Evolutionary conservation across 1,140 invertebrate genomes (phyloP).

Genomic region (Coelopa frigida): DNA sequence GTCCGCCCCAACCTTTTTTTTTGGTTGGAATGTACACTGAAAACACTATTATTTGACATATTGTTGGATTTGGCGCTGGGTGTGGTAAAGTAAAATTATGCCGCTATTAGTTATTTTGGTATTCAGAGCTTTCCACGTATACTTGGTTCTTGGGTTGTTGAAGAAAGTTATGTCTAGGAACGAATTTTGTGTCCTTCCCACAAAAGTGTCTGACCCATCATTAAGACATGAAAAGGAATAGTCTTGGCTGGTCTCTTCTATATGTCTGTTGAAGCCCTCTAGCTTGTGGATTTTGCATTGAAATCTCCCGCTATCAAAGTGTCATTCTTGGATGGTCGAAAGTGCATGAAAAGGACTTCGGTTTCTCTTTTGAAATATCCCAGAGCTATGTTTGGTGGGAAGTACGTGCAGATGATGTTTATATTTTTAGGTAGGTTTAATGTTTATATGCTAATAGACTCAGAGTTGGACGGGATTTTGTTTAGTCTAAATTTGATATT

Average conservation of each 20-base stretch:
- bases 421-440: not conserved
- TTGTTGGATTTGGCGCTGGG: too few relatives aligned
- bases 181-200: not conserved
- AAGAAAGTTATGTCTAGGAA: not conserved
- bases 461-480: not conserved
- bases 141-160: too few relatives aligned
- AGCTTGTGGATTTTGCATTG: not conserved
- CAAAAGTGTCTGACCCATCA: not conserved
- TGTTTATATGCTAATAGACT: not conserved
- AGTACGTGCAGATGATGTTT: not conserved
- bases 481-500: not conserved
- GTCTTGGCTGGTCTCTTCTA: not conserved
- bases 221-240: not conserved
- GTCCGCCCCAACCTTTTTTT: too few relatives aligned
- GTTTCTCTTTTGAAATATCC: too few relatives aligned
- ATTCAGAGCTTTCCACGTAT: too few relatives aligned
- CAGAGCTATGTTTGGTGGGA: not conserved
- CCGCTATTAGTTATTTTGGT: too few relatives aligned
- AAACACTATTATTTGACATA: too few relatives aligned
- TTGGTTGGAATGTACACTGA: too few relatives aligned
- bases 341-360: too few relatives aligned
- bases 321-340: not conserved
- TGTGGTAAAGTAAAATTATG: too few relatives aligned
- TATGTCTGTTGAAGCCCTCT: not conserved
- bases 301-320: not conserved